phyloP scores from a whole-genome alignment of 2,888 invertebrate species.

The Diplazon laetatorius region DNA sequence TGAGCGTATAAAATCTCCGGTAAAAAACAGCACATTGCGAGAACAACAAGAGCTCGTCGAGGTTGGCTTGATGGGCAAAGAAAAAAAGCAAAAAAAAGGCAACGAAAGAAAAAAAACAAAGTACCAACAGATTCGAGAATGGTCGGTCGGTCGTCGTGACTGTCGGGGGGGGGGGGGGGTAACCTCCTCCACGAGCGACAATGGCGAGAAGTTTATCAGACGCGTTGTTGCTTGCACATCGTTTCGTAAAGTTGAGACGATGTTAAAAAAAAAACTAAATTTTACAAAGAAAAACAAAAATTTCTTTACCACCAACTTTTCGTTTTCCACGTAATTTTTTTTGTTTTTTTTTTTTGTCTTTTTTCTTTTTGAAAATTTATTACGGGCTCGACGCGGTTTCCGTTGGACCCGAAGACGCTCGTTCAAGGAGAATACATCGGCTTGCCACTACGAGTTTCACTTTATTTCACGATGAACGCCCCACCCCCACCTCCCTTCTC shows the following conservation, averaged over 20 bases:
- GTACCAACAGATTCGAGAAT: conserved; percentile 8
- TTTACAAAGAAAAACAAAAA: conserved; percentile 44
- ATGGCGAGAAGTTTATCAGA: conserved; percentile 46
- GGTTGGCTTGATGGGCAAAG: neutral
- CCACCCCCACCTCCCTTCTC: too few relatives aligned
- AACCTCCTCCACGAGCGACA: conserved; percentile 23
- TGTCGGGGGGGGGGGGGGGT: too few relatives aligned
- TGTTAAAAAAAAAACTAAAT: conserved; percentile 55
- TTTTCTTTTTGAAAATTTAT: conserved; percentile 18
- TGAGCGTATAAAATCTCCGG: too few relatives aligned
- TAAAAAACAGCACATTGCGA: neutral
- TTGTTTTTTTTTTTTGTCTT: too few relatives aligned
- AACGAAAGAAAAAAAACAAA: conserved; percentile 19
- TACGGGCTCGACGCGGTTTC: conserved; percentile 30
- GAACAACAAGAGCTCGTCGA: conserved; percentile 26
- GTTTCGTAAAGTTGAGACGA: conserved; percentile 48
- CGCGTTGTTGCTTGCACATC: conserved; percentile 35
- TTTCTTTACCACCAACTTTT: conserved; percentile 33
- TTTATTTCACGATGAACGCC: conserved; percentile 53
- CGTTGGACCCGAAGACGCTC: conserved; percentile 26
- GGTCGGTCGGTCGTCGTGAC: conserved; percentile 2
- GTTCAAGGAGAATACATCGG: conserved; percentile 24
- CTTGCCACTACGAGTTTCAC: conserved; percentile 21
- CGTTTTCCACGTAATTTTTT: too few relatives aligned
- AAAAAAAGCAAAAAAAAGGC: too few relatives aligned